Conservation (phyloP, 2,113 vertebrate species). For the Rostratula benghalensis region DNA sequence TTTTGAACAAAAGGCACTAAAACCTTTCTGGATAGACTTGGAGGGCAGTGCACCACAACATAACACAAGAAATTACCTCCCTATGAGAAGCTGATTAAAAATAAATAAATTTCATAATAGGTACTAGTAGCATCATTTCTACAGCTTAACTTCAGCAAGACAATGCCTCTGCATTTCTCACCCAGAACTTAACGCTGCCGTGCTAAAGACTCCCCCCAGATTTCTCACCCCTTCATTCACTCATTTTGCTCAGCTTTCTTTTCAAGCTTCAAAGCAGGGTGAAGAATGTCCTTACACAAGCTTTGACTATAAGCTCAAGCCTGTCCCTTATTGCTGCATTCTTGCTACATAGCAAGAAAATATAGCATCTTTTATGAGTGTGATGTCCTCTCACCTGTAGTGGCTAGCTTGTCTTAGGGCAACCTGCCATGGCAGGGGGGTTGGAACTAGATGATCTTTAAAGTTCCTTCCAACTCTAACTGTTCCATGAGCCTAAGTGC, state of each 20-base stretch:
- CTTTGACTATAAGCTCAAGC: background rate
- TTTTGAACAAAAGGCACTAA: background rate
- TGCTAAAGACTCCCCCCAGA: background rate
- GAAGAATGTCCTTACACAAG: background rate
- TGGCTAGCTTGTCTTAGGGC: background rate
- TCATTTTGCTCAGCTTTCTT: background rate
- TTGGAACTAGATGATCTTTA: no score
- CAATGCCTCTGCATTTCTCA: background rate
- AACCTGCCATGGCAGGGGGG: no score
- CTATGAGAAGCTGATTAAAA: background rate
- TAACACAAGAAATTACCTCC: background rate
- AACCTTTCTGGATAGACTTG: background rate
- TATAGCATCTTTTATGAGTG: background rate
- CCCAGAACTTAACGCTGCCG: background rate
- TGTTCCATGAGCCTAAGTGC: background rate
- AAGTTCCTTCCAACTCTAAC: no score
- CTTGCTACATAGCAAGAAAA: background rate
- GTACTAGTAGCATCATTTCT: background rate
- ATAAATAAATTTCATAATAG: background rate
- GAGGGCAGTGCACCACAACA: background rate
- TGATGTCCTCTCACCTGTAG: rapidly evolving
- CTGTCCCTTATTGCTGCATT: background rate
- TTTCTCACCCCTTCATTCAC: background rate
- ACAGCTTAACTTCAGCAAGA: background rate
- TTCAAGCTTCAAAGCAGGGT: background rate